These are phyloP conservation scores for Glandiceps talaboti DNA, from an alignment of 53 echinoderm and acorn worm genomes.

Conservation along the genomic window DNA sequence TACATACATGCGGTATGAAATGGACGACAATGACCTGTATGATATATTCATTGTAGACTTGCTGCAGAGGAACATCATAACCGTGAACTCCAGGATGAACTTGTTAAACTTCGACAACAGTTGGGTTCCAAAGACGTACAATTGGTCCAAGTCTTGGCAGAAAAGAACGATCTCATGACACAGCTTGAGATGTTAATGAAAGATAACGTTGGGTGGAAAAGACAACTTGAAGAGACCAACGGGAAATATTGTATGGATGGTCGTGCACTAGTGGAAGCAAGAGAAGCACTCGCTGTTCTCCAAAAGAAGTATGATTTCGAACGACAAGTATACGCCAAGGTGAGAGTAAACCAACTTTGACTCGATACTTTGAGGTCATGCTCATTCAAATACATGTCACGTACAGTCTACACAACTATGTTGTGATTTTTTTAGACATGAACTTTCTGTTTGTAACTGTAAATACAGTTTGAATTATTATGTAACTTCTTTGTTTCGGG, in stretches of 20 bases:
- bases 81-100: conserved; percentile 48
- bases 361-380: too few relatives aligned
- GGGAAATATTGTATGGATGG: conserved; percentile 68
- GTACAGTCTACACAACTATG: too few relatives aligned
- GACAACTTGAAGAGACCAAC: conserved; percentile 51
- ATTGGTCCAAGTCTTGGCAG: conserved; percentile 51
- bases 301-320: conserved; percentile 72
- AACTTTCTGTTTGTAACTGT: too few relatives aligned
- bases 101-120: conserved; percentile 52
- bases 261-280: conserved; percentile 51
- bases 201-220: conserved; percentile 36
- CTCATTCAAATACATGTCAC: too few relatives aligned
- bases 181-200: conserved; percentile 70
- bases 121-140: conserved; percentile 80
- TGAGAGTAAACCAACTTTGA: too few relatives aligned
- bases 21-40: too few relatives aligned
- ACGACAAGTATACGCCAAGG: conserved; percentile 58
- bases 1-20: too few relatives aligned
- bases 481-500: too few relatives aligned
- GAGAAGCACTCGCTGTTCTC: conserved; percentile 50
- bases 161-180: conserved; percentile 50
- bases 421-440: too few relatives aligned
- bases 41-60: conserved; percentile 17
- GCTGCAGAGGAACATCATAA: conserved; percentile 55
- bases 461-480: too few relatives aligned